Conservation (phyloP, 2,888 invertebrate species). For the Apotomis capreana region DNA sequence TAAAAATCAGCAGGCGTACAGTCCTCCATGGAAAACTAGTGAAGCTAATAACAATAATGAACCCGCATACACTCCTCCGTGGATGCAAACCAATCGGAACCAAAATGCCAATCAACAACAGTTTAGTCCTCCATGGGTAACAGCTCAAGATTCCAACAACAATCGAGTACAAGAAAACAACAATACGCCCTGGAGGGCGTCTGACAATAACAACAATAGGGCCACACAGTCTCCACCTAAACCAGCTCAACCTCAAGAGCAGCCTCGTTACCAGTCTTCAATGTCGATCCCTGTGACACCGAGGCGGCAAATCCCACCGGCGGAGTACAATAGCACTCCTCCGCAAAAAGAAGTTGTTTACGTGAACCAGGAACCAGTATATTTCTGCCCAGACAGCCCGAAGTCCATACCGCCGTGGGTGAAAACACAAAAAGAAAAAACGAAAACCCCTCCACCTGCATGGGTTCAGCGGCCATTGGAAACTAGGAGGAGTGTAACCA, state of each 20-base stretch:
- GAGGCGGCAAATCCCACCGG: slow-evolving; percentile 65
- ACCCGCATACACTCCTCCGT: slow-evolving; percentile 60
- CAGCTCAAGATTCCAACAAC: slow-evolving; percentile 63
- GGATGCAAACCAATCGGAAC: slow-evolving; percentile 67
- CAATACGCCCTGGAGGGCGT: slow-evolving; percentile 61
- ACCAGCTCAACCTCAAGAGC: slow-evolving; percentile 55
- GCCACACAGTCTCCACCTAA: slow-evolving; percentile 57
- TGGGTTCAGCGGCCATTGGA: slow-evolving; percentile 77
- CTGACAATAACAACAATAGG: slow-evolving; percentile 54
- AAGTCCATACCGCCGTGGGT: slow-evolving; percentile 78
- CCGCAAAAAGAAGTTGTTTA: slow-evolving; percentile 75
- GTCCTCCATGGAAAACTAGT: slow-evolving; percentile 69
- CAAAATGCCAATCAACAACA: slow-evolving; percentile 57
- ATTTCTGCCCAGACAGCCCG: slow-evolving; percentile 76
- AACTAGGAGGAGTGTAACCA: slow-evolving; percentile 65
- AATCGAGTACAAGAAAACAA: slow-evolving; percentile 63
- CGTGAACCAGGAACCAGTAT: slow-evolving; percentile 76
- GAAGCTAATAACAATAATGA: slow-evolving; percentile 67
- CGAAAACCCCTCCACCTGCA: slow-evolving; percentile 77
- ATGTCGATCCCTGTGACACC: slow-evolving; percentile 79
- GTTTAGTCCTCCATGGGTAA: slow-evolving; percentile 65
- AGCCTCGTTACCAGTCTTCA: slow-evolving; percentile 74
- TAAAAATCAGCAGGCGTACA: slow-evolving; percentile 61
- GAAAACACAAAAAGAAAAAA: slow-evolving; percentile 77
- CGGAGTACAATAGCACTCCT: slow-evolving; percentile 63